These are phyloP conservation scores for Vanacampus margaritifer DNA, from an alignment of 2,113 vertebrate genomes.

Conservation along the genomic window DNA sequence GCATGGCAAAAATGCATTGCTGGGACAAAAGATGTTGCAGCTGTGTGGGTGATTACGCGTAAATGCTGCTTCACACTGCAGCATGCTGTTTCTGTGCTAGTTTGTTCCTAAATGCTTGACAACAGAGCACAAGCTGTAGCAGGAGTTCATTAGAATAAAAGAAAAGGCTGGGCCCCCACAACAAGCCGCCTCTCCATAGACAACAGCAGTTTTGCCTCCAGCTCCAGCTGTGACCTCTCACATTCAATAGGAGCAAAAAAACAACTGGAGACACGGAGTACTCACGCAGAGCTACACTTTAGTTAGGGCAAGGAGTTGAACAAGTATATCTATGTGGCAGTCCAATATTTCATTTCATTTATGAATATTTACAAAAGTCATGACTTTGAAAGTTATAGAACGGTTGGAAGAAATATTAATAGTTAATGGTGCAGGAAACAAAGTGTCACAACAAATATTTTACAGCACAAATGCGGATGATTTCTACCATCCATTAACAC, in stretches of 20 bases:
- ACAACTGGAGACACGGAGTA: conserved; percentile 40
- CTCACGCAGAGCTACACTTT: conserved; percentile 20
- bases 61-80: background rate
- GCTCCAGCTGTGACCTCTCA: conserved; percentile 65
- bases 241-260: conserved; percentile 41
- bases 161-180: conserved; percentile 41
- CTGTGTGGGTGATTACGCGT: background rate
- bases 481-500: conserved; percentile 30
- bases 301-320: conserved; percentile 28
- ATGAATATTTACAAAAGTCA: conserved; percentile 61
- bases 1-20: background rate
- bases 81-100: conserved; percentile 6
- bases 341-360: conserved; percentile 44
- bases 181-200: conserved; percentile 58
- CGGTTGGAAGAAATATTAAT: conserved; percentile 41
- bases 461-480: conserved; percentile 38
- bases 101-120: conserved; percentile 41
- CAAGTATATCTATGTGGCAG: conserved; percentile 14
- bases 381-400: conserved; percentile 44
- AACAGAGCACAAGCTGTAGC: conserved; percentile 44
- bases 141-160: conserved; percentile 60
- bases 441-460: conserved; percentile 28
- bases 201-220: conserved; percentile 60
- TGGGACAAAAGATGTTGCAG: background rate
- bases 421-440: conserved; percentile 42